A percentile compares a stretch with the other conserved stretches of the same genome.
Conservation (phyloP, 2,113 vertebrate genomes). For the Scomber scombrus region DNA sequence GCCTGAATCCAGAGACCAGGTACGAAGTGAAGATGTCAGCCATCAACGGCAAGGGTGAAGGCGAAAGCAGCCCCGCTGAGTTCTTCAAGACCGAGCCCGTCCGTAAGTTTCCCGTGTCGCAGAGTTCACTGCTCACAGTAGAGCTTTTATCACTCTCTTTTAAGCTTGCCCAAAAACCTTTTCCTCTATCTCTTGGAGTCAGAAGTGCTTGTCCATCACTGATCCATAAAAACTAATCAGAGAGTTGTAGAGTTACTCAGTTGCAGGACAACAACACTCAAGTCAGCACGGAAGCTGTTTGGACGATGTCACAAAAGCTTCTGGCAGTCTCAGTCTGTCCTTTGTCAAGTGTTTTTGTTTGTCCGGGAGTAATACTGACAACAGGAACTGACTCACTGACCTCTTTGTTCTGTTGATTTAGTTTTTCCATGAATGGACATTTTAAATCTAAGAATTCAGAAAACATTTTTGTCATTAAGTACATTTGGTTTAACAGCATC, state of each 20-base stretch:
- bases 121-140: background rate
- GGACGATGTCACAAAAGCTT: slow-evolving; percentile 32
- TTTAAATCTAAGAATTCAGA: background rate
- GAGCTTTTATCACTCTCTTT: slow-evolving; percentile 27
- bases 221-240: slow-evolving; percentile 16
- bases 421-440: background rate
- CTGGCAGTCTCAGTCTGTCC: background rate
- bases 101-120: slow-evolving; percentile 89
- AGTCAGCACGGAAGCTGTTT: slow-evolving; percentile 5
- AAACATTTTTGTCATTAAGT: background rate
- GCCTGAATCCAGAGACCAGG: slow-evolving; percentile 91
- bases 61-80: slow-evolving; percentile 87
- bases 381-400: slow-evolving; percentile 22
- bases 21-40: slow-evolving; percentile 93
- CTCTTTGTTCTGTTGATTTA: background rate
- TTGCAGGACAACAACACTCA: slow-evolving; percentile 6
- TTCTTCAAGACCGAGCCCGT: slow-evolving; percentile 95
- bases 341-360: background rate
- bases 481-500: background rate
- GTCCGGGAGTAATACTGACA: slow-evolving; percentile 19
- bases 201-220: background rate
- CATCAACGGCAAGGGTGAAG: slow-evolving; percentile 95
- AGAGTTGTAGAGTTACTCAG: slow-evolving; percentile 3
- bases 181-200: background rate
- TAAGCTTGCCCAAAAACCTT: background rate